Evolutionary conservation across 2,113 vertebrate genomes (phyloP), one percentile per base, ranked within the genome.

Genomic region (Ceyx melanurus): DNA sequence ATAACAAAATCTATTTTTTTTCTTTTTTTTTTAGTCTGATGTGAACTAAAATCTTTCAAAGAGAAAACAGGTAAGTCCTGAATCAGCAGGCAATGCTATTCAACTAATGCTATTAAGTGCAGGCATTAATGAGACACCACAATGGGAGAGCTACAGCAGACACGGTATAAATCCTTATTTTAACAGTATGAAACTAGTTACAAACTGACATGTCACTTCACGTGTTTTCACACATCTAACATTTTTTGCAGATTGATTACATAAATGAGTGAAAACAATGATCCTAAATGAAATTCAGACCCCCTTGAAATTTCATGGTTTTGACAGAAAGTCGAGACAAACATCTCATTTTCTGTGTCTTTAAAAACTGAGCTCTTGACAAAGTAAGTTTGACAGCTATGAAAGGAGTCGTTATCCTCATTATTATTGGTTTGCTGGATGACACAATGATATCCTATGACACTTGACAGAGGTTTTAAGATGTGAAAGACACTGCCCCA

Each of bases 371-470:
- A 66, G 14, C 73, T 93, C 42, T 79, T 76, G 81, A 82, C 62
- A 84, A 82, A 94, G 26, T 86, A 88, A 84, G 29, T 79, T 82
- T 92, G 83, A 90, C 83, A 94, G 66, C 20, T 57, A 18, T 1
- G 4, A 82, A 92, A 57, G 18, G 93, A 86, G 57, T 86, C 40
- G 65, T 93, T 90, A 82, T 84, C 65, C 7, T 86, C 57, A 84
- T 79, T 92, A 92, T 81, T 88, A 77, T 17, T 67, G 57, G n/a
- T 78, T 93, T 90, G 8, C 51, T 82, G 33, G 11, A 71, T 71
- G 61, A 74, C 68, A 86, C 57, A 13, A 26, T 74, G 56, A 61
- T 81, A 72, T 54, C n/a, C 72, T 71, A 25, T 46, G 48, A 78
- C 21, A 68, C 37, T 88, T 75, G 45, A 68, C 76, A 81, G 65